Evolutionary conservation across 2,888 invertebrate species (phyloP).

Genomic region (Argyresthia albistria): DNA sequence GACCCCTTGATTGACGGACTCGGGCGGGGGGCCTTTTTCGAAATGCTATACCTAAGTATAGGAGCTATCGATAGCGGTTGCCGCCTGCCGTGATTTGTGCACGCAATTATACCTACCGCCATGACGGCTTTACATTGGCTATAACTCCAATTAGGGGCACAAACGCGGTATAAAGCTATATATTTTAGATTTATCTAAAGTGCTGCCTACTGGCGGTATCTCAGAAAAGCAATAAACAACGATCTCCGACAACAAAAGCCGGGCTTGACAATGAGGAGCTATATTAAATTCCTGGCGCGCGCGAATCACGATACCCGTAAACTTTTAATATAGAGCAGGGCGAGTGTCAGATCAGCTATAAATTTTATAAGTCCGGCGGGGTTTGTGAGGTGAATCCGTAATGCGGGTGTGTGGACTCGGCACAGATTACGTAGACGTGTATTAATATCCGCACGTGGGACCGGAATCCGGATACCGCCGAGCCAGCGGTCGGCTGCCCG

Average conservation of each 20-base stretch:
- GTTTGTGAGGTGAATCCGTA: constrained; percentile 46
- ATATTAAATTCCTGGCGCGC: constrained; percentile 50
- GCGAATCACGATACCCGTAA: constrained; percentile 44
- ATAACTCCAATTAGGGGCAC: constrained; percentile 3
- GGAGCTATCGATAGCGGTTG: constrained; percentile 40
- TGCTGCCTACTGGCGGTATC: too few relatives aligned
- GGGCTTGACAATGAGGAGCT: constrained; percentile 16
- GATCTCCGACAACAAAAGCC: constrained; percentile 1
- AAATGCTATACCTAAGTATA: constrained; percentile 41
- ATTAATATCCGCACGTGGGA: constrained; percentile 1
- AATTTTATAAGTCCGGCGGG: constrained; percentile 66
- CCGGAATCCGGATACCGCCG: not conserved
- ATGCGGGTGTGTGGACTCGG: constrained; percentile 31
- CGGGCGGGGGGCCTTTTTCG: constrained; percentile 44
- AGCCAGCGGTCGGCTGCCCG: too few relatives aligned
- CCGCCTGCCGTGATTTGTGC: constrained; percentile 46
- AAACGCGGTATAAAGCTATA: not conserved
- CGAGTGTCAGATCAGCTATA: constrained; percentile 66
- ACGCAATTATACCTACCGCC: constrained; percentile 29
- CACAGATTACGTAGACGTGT: constrained; percentile 42
- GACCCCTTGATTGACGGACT: constrained; percentile 65
- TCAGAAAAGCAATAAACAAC: not conserved
- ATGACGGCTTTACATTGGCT: constrained; percentile 26
- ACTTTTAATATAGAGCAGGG: constrained; percentile 22
- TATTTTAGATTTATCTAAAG: not conserved